phyloP scores from a whole-genome alignment of 2,797 vertebrate species.

The Lindbergichthys nudifrons region DNA sequence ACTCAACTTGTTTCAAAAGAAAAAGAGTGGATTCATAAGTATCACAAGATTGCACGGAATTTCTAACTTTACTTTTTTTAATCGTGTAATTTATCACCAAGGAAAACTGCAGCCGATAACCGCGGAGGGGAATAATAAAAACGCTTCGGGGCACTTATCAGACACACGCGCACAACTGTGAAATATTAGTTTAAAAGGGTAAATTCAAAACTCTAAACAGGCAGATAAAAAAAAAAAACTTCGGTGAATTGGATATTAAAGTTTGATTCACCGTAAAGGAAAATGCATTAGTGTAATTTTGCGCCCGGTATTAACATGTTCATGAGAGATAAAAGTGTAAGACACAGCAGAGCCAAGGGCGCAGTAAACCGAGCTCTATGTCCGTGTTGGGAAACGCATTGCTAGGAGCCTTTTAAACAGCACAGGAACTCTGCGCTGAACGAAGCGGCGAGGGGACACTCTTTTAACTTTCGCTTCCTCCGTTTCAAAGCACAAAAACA shows the following conservation, averaged over 20 bases:
- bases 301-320: background rate
- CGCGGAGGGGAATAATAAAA: constrained; percentile 25
- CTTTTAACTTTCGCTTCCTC: constrained; percentile 81
- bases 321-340: constrained; percentile 31
- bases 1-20: constrained; percentile 65
- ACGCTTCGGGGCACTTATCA: constrained; percentile 32
- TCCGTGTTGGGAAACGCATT: constrained; percentile 75
- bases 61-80: constrained; percentile 37
- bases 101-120: constrained; percentile 23
- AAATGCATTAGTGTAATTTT: background rate
- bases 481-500: constrained; percentile 37
- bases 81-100: constrained; percentile 9
- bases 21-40: constrained; percentile 1
- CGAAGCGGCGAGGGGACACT: constrained; percentile 65
- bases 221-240: background rate
- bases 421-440: constrained; percentile 82
- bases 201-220: constrained; percentile 17
- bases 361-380: constrained; percentile 69
- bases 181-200: constrained; percentile 30
- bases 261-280: constrained; percentile 39
- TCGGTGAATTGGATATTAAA: constrained; percentile 35
- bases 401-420: constrained; percentile 81
- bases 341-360: constrained; percentile 46
- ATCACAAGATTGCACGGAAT: constrained; percentile 4
- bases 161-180: constrained; percentile 43